phyloP scores from a whole-genome alignment of 1,140 invertebrate species.

The Drosophila pruinosa region DNA sequence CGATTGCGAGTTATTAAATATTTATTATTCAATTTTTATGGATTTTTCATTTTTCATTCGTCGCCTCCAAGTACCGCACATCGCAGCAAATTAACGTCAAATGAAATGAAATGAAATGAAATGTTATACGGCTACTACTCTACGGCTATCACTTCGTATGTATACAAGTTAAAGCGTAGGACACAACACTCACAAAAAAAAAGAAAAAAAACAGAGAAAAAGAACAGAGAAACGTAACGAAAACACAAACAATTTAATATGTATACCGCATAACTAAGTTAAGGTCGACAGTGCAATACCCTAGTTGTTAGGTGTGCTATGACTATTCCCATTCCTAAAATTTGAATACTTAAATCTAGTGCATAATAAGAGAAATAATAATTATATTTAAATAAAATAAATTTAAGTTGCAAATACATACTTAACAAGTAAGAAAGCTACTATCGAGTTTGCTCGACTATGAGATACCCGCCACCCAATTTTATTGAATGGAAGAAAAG shows the following conservation, averaged over 20 bases:
- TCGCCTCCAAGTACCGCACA: slow-evolving; percentile 24
- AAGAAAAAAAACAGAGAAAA: background rate
- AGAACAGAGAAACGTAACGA: slow-evolving; percentile 30
- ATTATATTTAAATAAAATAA: too few relatives aligned
- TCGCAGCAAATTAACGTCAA: slow-evolving; percentile 47
- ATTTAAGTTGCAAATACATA: too few relatives aligned
- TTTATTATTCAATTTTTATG: slow-evolving; percentile 39
- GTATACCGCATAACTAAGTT: background rate
- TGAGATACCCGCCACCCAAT: too few relatives aligned
- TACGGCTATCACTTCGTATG: slow-evolving; percentile 1
- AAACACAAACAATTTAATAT: slow-evolving; percentile 31
- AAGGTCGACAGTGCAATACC: background rate
- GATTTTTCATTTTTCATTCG: slow-evolving; percentile 48
- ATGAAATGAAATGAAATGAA: slow-evolving; percentile 44
- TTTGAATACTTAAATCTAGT: too few relatives aligned
- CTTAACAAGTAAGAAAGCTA: too few relatives aligned
- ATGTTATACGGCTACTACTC: slow-evolving; percentile 3
- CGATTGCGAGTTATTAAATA: slow-evolving; percentile 29
- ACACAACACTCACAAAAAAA: slow-evolving; percentile 9
- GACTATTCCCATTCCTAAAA: too few relatives aligned
- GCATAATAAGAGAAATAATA: too few relatives aligned
- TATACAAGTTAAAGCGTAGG: slow-evolving; percentile 5
- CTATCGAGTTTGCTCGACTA: too few relatives aligned
- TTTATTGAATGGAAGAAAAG: too few relatives aligned
- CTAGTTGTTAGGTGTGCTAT: too few relatives aligned